A percentile compares a stretch with the other conserved stretches of the same genome.
Conservation (phyloP, 2,113 vertebrate species). For the Saccopteryx bilineata region DNA sequence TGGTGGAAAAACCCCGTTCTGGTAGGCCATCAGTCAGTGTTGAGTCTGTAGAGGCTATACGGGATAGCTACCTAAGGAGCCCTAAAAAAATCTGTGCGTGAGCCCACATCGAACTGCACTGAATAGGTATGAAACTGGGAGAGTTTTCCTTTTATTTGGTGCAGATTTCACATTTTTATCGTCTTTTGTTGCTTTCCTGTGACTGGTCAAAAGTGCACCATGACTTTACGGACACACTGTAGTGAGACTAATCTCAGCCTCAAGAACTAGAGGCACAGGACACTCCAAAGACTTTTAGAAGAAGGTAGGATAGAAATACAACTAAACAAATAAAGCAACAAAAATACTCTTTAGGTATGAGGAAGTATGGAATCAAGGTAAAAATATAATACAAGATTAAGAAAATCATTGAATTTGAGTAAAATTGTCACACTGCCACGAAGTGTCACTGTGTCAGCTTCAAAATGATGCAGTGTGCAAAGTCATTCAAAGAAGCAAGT, state of each 20-base stretch:
- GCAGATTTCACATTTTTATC: no score
- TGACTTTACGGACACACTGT: no score
- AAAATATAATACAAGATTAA: conserved; percentile 1
- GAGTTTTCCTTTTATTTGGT: no score
- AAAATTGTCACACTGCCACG: conserved; percentile 12
- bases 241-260: background rate
- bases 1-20: no score
- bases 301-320: background rate
- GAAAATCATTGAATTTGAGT: conserved; percentile 76
- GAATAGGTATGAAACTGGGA: no score
- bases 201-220: no score
- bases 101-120: no score
- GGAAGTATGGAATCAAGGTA: background rate
- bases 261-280: background rate
- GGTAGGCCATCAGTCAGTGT: no score
- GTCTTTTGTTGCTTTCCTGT: no score
- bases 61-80: no score
- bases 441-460: conserved; percentile 52
- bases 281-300: background rate
- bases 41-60: no score
- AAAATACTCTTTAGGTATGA: background rate
- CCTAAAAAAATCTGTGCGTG: no score
- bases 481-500: conserved; percentile 59
- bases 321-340: background rate
- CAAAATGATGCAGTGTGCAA: conserved; percentile 38